Conservation (phyloP, 2,888 invertebrate species). For the Steromphala cineraria region DNA sequence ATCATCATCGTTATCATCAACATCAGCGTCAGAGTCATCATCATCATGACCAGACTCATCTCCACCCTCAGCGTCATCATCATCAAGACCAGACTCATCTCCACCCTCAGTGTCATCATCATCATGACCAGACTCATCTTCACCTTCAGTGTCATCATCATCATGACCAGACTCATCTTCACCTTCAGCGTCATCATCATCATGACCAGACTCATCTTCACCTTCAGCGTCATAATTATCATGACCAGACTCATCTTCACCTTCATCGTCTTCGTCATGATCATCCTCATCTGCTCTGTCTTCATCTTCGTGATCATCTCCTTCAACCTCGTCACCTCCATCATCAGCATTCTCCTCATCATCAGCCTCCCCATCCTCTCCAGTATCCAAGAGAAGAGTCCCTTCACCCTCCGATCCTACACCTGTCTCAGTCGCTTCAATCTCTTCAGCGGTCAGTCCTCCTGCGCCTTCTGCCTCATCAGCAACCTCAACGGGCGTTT, state of each 20-base stretch:
- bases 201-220: background rate
- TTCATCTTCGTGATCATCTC: background rate
- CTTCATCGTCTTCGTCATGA: background rate
- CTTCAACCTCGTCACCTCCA: background rate
- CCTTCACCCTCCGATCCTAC: background rate
- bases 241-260: slow-evolving; percentile 6
- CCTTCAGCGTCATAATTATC: background rate
- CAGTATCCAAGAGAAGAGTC: no score
- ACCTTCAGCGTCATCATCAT: background rate
- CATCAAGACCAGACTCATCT: background rate
- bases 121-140: slow-evolving; percentile 1
- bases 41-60: background rate
- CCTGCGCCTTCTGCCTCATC: no score
- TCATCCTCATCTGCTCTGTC: background rate
- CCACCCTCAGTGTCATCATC: background rate
- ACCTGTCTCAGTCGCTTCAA: no score
- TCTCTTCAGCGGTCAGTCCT: no score
- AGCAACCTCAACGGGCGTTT: no score
- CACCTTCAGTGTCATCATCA: background rate
- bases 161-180: background rate
- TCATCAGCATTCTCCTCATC: background rate
- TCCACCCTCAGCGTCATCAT: background rate
- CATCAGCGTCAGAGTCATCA: background rate
- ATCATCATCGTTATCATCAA: background rate
- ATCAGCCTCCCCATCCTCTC: background rate